Base-by-base conservation (phyloP, 2,888 invertebrate genomes). In the Cosmorhoe ocellata region DNA sequence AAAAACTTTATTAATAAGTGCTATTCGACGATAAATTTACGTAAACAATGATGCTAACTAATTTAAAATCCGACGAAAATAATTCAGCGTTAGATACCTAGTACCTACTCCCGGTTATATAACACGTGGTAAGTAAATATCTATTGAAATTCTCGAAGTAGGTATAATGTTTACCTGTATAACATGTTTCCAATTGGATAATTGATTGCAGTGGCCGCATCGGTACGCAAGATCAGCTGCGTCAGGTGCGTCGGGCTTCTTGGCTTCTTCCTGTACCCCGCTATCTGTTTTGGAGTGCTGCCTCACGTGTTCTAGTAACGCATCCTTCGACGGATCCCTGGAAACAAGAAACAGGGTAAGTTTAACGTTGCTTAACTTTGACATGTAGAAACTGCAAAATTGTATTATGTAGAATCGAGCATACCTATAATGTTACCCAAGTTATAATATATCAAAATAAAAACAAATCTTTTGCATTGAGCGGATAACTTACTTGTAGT, bases 171-270 rank as follows among this genome's bases (percentile, higher is more conserved):
- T 18, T 92, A 95, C 95, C 94, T 95, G 95, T 89, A 95, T 95
- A 76, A 95, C 95, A 91, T 95, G 95, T 92, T 95, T 95, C 95
- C 95, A 95, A 90, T 95, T 95, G 66, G 95, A 95, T 76, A 94
- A 91, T 91, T 95, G 95, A 86, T 94, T 94, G 90, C 95, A 95
- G 88, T 95, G 95, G 67, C 95, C 95, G 88, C 95, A 95, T 76
- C 94, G 93, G 77, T 93, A 93, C 56, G 89, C 88, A 43, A 90
- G 66, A 57, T 89, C 89, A 1, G 87, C 84, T 8, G 84, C 85
- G 58, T 88, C 90, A 1, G 84, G 81, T 12, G 74, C 66, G 48
- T 73, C 89, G 0, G 76, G 60, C 58, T 85, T 88, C 63, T 84
- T 86, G 26, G 56, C 44, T 6, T 77, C 76, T 0, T 81, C 79